Conservation (phyloP, 2,888 invertebrate genomes). For the Andrena bicolor region DNA sequence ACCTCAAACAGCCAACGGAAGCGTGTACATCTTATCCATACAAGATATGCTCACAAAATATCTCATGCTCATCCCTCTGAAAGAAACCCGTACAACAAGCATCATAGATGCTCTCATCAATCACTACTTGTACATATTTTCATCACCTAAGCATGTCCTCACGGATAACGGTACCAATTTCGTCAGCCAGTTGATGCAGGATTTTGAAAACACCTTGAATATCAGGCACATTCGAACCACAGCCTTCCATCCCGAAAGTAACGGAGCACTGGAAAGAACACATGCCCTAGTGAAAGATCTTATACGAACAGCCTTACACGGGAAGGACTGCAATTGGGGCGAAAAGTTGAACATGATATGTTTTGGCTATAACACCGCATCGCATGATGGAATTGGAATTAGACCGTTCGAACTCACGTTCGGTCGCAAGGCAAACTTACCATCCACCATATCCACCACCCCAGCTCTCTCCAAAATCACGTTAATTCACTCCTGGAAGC, state of each 20-base stretch:
- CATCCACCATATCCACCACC: neutral
- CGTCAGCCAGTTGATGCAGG: neutral
- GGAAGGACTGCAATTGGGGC: neutral
- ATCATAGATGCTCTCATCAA: constrained; percentile 1
- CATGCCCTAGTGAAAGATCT: neutral
- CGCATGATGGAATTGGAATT: neutral
- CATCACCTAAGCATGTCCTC: neutral
- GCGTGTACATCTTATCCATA: neutral
- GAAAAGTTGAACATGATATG: neutral
- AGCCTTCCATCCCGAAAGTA: neutral
- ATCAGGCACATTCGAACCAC: neutral
- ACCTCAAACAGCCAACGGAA: neutral
- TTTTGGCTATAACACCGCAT: neutral
- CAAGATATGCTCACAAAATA: constrained; percentile 3
- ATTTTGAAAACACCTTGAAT: neutral
- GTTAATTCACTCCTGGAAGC: neutral
- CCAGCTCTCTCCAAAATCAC: neutral
- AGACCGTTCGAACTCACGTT: neutral
- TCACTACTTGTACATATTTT: constrained; percentile 12
- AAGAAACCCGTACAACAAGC: neutral
- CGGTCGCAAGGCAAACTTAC: neutral
- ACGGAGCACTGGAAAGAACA: neutral
- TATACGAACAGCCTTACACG: neutral
- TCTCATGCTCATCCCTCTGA: neutral
- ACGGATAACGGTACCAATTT: neutral